Conservation (phyloP, 2,113 vertebrate species). For the Cynoglossus semilaevis region DNA sequence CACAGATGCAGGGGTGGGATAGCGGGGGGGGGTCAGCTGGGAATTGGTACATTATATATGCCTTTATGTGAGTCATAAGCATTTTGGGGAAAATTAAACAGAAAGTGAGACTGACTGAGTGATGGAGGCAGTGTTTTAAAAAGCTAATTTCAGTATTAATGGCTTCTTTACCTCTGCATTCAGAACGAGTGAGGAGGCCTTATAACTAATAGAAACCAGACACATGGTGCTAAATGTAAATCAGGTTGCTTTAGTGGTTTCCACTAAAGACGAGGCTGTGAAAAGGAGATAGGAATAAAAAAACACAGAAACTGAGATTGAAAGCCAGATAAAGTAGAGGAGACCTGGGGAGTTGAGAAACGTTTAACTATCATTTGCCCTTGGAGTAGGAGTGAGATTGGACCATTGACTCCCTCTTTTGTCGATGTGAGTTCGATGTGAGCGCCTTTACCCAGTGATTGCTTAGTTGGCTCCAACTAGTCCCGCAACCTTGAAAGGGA, state of each 20-base stretch:
- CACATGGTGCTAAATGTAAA: constrained; percentile 32
- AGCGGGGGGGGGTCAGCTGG: constrained; percentile 1
- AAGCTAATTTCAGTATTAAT: constrained; percentile 56
- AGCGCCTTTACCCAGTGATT: too few species aligned
- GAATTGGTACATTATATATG: constrained; percentile 18
- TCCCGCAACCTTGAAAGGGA: too few species aligned
- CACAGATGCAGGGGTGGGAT: constrained; percentile 26
- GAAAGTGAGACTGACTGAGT: constrained; percentile 17
- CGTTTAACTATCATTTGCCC: constrained; percentile 24
- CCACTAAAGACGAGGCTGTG: constrained; percentile 30
- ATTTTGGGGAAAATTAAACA: neutral
- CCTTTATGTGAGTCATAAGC: constrained; percentile 23
- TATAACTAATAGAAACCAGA: constrained; percentile 74
- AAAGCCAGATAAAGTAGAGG: neutral
- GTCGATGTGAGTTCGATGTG: too few species aligned
- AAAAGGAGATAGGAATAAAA: constrained; percentile 1
- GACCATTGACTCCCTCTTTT: constrained; percentile 17
- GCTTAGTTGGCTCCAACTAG: too few species aligned
- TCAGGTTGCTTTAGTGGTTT: constrained; percentile 44
- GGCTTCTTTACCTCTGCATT: constrained; percentile 56
- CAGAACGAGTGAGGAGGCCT: constrained; percentile 61
- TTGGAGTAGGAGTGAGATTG: neutral
- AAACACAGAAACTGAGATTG: neutral
- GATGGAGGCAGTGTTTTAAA: constrained; percentile 45
- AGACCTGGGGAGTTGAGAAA: constrained; percentile 9